Percentiles rank a stretch among this genome's conserved stretches.
phyloP scores from a whole-genome alignment of 2,888 invertebrate genomes.

The Drosophila parthenogenetica region DNA sequence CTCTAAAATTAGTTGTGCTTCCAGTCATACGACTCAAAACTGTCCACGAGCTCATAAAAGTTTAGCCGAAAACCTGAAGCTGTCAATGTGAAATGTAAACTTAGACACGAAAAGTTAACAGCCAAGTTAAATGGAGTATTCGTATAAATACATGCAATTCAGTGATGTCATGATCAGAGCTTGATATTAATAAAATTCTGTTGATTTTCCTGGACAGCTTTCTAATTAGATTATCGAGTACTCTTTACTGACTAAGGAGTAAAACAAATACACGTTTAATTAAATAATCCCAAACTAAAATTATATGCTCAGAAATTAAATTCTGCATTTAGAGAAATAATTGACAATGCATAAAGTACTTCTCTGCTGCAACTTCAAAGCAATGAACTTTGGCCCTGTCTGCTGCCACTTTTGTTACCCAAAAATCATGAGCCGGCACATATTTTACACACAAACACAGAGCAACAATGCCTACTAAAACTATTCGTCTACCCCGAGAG shows the following conservation, averaged over 20 bases:
- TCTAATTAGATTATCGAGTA: conserved; percentile 17
- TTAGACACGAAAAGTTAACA: conserved; percentile 23
- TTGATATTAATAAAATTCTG: not conserved
- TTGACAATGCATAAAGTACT: conserved; percentile 4
- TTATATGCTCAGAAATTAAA: not conserved
- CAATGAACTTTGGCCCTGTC: not conserved
- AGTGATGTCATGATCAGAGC: conserved; percentile 10
- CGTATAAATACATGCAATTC: conserved; percentile 19
- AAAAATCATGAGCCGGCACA: conserved; percentile 7
- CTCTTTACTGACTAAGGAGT: not conserved
- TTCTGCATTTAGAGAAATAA: not conserved
- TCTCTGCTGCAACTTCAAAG: conserved; percentile 5
- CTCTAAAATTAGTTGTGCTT: conserved; percentile 16
- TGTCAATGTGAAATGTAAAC: conserved; percentile 14
- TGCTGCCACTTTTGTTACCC: conserved; percentile 1
- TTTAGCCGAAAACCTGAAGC: conserved; percentile 9
- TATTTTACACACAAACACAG: conserved; percentile 8
- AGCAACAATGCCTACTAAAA: conserved; percentile 20
- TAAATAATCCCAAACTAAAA: conserved; percentile 2
- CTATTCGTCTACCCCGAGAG: conserved; percentile 3
- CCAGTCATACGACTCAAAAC: conserved; percentile 12
- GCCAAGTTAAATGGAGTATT: conserved; percentile 19
- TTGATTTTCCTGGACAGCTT: not conserved
- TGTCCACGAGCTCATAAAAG: conserved; percentile 19
- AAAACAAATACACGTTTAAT: not conserved